Evolutionary conservation across 1,140 invertebrate genomes (phyloP).

Genomic region (Drosophila nikananu): DNA sequence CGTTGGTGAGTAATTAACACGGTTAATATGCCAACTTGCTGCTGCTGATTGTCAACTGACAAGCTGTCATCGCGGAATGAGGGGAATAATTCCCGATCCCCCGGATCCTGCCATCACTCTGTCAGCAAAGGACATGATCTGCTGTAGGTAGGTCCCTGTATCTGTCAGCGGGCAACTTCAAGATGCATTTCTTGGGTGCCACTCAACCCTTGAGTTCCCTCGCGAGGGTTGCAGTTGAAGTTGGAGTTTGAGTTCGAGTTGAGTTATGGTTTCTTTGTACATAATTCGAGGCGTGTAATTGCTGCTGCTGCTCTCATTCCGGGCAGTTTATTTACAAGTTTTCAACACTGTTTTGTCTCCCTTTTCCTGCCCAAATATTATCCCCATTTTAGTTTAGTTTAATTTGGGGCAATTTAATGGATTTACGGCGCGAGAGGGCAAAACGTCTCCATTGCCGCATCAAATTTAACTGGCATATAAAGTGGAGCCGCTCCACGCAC

Average conservation of each 20-base stretch:
- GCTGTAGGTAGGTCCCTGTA: slow-evolving; percentile 44
- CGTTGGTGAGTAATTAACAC: slow-evolving; percentile 54
- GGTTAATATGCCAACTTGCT: slow-evolving; percentile 43
- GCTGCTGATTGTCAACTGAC: slow-evolving; percentile 46
- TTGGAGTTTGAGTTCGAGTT: slow-evolving; percentile 11
- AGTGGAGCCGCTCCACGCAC: slow-evolving; percentile 57
- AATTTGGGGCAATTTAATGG: slow-evolving; percentile 61
- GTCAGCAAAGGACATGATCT: slow-evolving; percentile 23
- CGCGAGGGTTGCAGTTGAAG: slow-evolving; percentile 20
- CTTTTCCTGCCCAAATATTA: slow-evolving; percentile 11
- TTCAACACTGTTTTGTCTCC: slow-evolving; percentile 35
- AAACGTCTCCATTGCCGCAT: slow-evolving; percentile 72
- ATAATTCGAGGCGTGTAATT: slow-evolving; percentile 64
- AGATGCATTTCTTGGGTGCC: slow-evolving; percentile 26
- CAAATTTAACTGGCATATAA: slow-evolving; percentile 72
- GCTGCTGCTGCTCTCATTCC: slow-evolving; percentile 37
- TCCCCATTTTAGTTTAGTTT: slow-evolving; percentile 44
- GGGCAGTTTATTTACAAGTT: slow-evolving; percentile 70
- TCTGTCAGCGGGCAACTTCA: slow-evolving; percentile 50
- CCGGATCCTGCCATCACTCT: slow-evolving; percentile 26
- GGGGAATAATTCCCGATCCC: slow-evolving; percentile 23
- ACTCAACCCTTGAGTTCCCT: slow-evolving; percentile 18
- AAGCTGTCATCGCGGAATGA: slow-evolving; percentile 34
- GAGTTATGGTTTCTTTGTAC: slow-evolving; percentile 42
- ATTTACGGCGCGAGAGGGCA: slow-evolving; percentile 65